A percentile compares a stretch with the other conserved stretches of the same genome.
phyloP scores from a whole-genome alignment of 2,797 vertebrate genomes.

The Psittacula derbiana region DNA sequence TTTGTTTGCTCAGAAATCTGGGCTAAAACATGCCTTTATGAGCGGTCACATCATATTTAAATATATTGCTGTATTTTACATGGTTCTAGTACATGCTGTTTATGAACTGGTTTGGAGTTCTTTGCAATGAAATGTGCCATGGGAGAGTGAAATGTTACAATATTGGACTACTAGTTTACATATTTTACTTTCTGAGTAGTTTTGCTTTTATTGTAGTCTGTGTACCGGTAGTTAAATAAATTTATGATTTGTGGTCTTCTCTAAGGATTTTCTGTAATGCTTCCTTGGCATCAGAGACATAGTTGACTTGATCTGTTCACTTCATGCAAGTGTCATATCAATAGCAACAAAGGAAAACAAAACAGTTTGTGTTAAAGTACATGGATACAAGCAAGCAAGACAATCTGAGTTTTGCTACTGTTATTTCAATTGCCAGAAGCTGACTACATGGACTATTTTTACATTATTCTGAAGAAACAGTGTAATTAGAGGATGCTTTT shows the following conservation, averaged over 20 bases:
- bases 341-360: not conserved
- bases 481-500: fast-evolving
- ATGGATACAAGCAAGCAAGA: not conserved
- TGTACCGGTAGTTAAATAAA: not conserved
- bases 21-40: not conserved
- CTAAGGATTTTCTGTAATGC: not conserved
- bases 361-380: not conserved
- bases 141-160: not conserved
- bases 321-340: not conserved
- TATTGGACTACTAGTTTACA: not conserved
- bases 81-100: not conserved
- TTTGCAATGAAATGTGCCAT: not conserved
- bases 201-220: not conserved
- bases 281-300: not conserved
- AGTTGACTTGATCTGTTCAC: not conserved
- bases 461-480: not conserved
- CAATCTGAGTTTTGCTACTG: not conserved
- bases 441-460: not conserved
- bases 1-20: not conserved
- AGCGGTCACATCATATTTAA: not conserved
- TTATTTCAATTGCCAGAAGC: not conserved
- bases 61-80: fast-evolving
- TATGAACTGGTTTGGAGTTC: not conserved
- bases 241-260: not conserved
- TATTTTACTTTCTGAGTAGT: not conserved